phyloP scores from a whole-genome alignment of 2,113 vertebrate species.

The Laticauda colubrina region DNA sequence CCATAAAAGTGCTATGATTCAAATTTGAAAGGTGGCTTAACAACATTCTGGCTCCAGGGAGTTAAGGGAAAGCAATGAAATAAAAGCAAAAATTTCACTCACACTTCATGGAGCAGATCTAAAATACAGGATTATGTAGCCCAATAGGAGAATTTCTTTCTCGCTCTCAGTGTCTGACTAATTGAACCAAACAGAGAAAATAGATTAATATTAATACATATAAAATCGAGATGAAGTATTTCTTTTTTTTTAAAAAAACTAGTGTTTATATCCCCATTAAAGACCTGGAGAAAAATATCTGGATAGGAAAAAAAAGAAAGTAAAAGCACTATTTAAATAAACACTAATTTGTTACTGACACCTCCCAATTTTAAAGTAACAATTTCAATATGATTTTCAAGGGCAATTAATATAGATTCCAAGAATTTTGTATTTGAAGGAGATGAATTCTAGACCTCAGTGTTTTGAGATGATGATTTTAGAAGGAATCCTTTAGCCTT shows the following conservation, averaged over 20 bases:
- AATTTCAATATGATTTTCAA: background rate
- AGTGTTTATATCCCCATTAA: background rate
- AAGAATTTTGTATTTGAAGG: background rate
- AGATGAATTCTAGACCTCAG: background rate
- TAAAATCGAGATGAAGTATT: background rate
- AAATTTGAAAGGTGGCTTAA: conserved; percentile 42
- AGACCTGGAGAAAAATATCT: background rate
- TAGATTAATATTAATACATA: background rate
- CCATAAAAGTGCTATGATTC: conserved; percentile 16
- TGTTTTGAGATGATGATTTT: background rate
- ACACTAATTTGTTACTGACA: background rate
- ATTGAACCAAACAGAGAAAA: background rate
- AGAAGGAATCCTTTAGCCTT: background rate
- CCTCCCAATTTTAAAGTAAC: background rate
- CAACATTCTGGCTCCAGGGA: conserved; percentile 35
- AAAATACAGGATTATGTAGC: conserved; percentile 8
- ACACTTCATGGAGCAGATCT: background rate
- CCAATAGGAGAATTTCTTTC: background rate
- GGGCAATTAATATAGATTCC: background rate
- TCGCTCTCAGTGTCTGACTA: background rate
- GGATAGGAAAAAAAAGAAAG: background rate
- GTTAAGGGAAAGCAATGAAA: conserved; percentile 45
- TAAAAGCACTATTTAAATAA: background rate
- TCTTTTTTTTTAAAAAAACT: background rate
- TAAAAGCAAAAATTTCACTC: background rate